phyloP scores from a whole-genome alignment of 1,140 invertebrate genomes.

The Colletes gigas region DNA sequence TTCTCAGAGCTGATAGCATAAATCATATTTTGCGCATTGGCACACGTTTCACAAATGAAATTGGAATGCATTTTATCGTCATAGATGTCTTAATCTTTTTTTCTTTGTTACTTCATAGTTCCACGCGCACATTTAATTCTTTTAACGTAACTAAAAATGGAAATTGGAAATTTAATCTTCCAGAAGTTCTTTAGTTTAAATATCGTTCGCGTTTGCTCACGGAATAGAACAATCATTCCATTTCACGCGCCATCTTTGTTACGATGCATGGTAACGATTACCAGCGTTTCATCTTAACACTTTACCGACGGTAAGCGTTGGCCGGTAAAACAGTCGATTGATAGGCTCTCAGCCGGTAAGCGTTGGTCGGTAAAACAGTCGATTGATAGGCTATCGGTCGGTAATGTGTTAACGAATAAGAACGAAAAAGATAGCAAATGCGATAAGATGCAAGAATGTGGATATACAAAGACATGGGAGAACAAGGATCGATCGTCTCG shows the following conservation, averaged over 20 bases:
- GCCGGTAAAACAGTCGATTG: too few species aligned
- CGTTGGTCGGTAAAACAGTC: too few species aligned
- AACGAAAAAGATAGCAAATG: not conserved
- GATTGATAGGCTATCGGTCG: too few species aligned
- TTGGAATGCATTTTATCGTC: not conserved
- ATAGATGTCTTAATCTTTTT: too few species aligned
- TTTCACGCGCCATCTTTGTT: not conserved
- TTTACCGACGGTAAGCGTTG: too few species aligned
- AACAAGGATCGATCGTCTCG: not conserved
- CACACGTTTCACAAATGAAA: slow-evolving; percentile 41
- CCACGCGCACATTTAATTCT: too few species aligned
- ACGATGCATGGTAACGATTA: not conserved
- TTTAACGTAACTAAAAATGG: too few species aligned
- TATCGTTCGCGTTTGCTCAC: not conserved
- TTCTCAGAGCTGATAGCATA: slow-evolving; percentile 26
- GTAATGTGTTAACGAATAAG: too few species aligned
- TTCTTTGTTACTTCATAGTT: slow-evolving; percentile 7
- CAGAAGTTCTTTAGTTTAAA: not conserved
- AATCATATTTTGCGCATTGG: slow-evolving; percentile 26
- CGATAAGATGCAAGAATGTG: too few species aligned
- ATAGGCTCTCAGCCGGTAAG: too few species aligned
- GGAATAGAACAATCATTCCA: not conserved
- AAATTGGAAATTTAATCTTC: not conserved
- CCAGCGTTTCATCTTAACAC: too few species aligned
- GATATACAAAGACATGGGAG: not conserved